phyloP scores from a whole-genome alignment of 1,140 invertebrate species.

The Musca vetustissima region DNA sequence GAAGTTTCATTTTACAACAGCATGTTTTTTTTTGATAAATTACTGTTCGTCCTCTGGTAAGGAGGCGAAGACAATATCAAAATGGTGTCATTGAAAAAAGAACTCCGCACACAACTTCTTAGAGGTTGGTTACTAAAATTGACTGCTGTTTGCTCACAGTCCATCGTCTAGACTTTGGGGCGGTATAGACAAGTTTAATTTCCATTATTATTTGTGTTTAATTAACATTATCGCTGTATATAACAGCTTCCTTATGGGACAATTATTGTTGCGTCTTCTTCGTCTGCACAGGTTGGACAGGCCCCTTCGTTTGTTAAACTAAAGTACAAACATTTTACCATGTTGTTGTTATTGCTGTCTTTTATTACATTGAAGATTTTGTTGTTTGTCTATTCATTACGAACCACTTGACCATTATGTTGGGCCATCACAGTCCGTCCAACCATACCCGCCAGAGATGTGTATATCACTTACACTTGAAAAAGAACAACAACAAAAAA shows the following conservation, averaged over 20 bases:
- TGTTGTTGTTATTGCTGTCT: too few species aligned
- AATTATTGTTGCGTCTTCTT: background rate
- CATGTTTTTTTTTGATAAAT: too few species aligned
- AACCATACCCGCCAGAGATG: background rate
- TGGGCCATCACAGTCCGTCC: background rate
- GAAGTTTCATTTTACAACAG: too few species aligned
- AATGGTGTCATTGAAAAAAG: slow-evolving; percentile 11
- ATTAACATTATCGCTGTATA: slow-evolving; percentile 5
- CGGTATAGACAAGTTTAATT: background rate
- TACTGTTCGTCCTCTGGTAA: too few species aligned
- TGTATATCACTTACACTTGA: slow-evolving; percentile 12
- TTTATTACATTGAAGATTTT: background rate
- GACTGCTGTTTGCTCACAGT: background rate
- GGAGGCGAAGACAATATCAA: background rate
- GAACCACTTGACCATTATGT: background rate
- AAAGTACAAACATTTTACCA: background rate
- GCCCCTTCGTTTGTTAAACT: background rate
- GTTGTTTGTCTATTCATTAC: background rate
- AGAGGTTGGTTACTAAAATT: background rate
- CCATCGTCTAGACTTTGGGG: background rate
- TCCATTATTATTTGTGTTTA: background rate
- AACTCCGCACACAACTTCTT: background rate
- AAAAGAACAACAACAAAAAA: too few species aligned
- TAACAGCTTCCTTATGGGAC: too few species aligned
- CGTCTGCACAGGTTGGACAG: background rate